phyloP scores from a whole-genome alignment of 2,113 vertebrate genomes.

The Meriones unguiculatus region DNA sequence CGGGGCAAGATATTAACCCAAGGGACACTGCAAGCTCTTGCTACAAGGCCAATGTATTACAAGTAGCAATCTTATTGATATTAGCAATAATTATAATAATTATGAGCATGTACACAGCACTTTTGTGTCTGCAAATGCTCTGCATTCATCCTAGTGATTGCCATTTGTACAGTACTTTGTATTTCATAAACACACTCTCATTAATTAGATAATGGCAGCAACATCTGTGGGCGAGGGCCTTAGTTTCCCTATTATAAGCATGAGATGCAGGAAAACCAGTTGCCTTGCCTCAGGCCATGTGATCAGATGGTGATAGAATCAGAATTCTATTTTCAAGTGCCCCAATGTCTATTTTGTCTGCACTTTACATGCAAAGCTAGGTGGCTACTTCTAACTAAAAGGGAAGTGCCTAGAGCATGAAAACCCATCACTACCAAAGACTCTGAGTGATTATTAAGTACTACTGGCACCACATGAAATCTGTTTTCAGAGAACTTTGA shows the following conservation, averaged over 20 bases:
- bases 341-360: not conserved
- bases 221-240: slow-evolving; percentile 68
- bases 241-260: slow-evolving; percentile 39
- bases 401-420: not conserved
- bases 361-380: not conserved
- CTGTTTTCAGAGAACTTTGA: not conserved
- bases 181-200: slow-evolving; percentile 73
- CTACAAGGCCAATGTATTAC: slow-evolving; percentile 31
- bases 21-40: slow-evolving; percentile 27
- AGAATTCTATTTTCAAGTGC: slow-evolving; percentile 14
- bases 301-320: slow-evolving; percentile 10
- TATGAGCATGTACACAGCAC: slow-evolving; percentile 66
- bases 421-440: not conserved
- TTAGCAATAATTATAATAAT: slow-evolving; percentile 81
- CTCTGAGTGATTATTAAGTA: not conserved
- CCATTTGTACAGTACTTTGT: slow-evolving; percentile 71
- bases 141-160: slow-evolving; percentile 77
- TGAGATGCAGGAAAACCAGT: slow-evolving; percentile 47
- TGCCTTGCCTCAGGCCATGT: not conserved
- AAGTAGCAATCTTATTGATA: slow-evolving; percentile 74
- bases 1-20: slow-evolving; percentile 15
- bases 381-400: not conserved
- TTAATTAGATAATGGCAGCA: slow-evolving; percentile 78
- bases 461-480: not conserved
- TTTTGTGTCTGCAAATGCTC: slow-evolving; percentile 69